Evolutionary conservation across 2,797 vertebrate species (phyloP), one percentile per base, ranked within the genome.

Genomic region (Megaceryle alcyon): DNA sequence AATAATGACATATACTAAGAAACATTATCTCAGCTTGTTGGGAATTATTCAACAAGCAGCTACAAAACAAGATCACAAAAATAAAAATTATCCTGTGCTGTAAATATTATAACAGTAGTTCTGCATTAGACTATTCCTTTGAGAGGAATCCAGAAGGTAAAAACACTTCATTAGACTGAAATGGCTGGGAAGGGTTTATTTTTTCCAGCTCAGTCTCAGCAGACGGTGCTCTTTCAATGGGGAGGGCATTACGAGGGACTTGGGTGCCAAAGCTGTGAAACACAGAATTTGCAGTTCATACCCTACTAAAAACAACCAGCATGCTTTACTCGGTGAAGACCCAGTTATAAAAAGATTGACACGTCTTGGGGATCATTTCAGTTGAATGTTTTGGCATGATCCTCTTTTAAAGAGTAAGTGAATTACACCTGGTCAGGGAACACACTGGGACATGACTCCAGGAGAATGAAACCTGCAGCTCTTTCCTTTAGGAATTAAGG

Each of bases 81-180:
- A n/a, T 7, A 71, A 57, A 41, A 77, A 14, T 7, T 12, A 10
- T 1, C 2, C 26, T 43, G 23, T 1, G 0, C 13, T 48, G 5
- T 9, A 60, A 69, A 48, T 11, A 29, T 37, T 41, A 2, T 6
- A 51, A 11, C 4, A 39, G 8, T 31, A 23, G 25, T 21, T 69
- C 26, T 23, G 29, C 37, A 37, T 4, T 14, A 28, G 4, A 13
- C 17, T n/a, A 3, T 8, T 70, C 57, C 70, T 61, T 13, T 46
- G 53, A 28, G 57, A 88, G 26, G 25, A 70, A 56, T 12, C 10
- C 56, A 41, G 26, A 51, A 54, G 22, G 23, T 61, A 46, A 49
- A 88, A 80, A 73, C 37, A 46, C 44, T 46, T 77, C 41, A 44
- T 41, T 33, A 25, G 14, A 19, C 26, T 73, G 64, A 80, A 82